Base-by-base conservation (phyloP, 2,113 vertebrate species). In the Periophthalmus modestus region DNA sequence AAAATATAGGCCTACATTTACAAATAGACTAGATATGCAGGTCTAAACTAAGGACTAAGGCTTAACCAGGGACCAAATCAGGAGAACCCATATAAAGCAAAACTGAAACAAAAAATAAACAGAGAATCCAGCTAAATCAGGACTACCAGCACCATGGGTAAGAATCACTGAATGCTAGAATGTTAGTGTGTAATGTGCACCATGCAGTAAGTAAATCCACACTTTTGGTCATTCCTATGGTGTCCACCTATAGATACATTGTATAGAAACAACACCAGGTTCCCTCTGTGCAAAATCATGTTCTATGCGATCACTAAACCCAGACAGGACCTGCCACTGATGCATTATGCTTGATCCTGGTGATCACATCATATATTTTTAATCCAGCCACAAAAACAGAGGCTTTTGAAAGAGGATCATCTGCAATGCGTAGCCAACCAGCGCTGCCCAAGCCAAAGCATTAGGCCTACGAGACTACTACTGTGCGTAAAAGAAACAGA, bases 351-450 rank as follows among this genome's bases (percentile, higher is more conserved):
- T 57, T 66, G 63, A 59, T 54, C 69, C 67, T 65, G 68, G 82
- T 65, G 68, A 85, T 75, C 82, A 71, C 73, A 47, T 65, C 55
- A 72, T 78, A 88, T 82, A 4, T 66, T 86, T 88, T 76, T 79
- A 91, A 89, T 52, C 74, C 71, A 69, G 36, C 24, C 47, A 87
- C 82, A 80, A 87, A 34, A 77, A 69, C 54, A 24, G 79, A 72
- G 46, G 84, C 85, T 87, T 79, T 70, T 87, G 82, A 90, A n/a
- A 74, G 66, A 72, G 73, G 88, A 93, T 93, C 96, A 93, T 93
- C 96, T 95, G 96, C 96, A 97, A 94, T 97, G 96, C 95, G 96
- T 93, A 94, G 89, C 83, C 74, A 78, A 55, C 74, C 61, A 52
- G 70, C 78, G 78, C 28, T 66, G 66, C 77, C 77, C 75, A 73